These are phyloP conservation scores for Alloscopus bannaensis DNA, from an alignment of 2,888 invertebrate species.

Conservation along the genomic window DNA sequence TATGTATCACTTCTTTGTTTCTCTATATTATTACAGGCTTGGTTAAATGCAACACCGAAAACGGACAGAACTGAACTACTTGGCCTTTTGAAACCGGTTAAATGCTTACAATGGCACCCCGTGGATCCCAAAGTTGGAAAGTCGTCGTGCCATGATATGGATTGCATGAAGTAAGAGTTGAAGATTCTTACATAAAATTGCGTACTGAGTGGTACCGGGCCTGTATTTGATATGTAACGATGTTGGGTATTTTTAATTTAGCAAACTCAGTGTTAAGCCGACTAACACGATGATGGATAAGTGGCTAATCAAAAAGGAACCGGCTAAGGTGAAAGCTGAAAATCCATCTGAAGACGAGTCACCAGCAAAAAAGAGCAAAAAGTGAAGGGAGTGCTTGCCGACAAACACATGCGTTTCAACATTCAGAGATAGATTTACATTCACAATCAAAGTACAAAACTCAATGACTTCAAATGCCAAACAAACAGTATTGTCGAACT, in stretches of 20 bases:
- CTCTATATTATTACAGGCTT: conserved; percentile 79
- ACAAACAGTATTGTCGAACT: no score
- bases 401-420: no score
- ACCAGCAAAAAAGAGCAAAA: conserved; percentile 31
- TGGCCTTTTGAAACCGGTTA: conserved; percentile 79
- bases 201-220: background rate
- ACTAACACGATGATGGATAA: conserved; percentile 64
- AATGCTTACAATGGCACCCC: conserved; percentile 81
- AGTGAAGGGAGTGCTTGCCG: conserved; percentile 18
- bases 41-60: conserved; percentile 81
- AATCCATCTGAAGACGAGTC: conserved; percentile 12
- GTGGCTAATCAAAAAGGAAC: conserved; percentile 57
- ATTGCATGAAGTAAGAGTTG: conserved; percentile 75
- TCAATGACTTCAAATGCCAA: no score
- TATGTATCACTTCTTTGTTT: conserved; percentile 25
- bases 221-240: background rate
- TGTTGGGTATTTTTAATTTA: background rate
- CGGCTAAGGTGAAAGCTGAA: conserved; percentile 16
- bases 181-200: background rate
- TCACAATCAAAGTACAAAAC: no score
- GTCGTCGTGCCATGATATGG: conserved; percentile 81
- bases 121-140: conserved; percentile 85
- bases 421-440: no score
- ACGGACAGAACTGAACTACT: conserved; percentile 78
- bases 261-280: no score